Evolutionary conservation across 1,140 invertebrate species (phyloP).

Genomic region (Dermatophagoides farinae): DNA sequence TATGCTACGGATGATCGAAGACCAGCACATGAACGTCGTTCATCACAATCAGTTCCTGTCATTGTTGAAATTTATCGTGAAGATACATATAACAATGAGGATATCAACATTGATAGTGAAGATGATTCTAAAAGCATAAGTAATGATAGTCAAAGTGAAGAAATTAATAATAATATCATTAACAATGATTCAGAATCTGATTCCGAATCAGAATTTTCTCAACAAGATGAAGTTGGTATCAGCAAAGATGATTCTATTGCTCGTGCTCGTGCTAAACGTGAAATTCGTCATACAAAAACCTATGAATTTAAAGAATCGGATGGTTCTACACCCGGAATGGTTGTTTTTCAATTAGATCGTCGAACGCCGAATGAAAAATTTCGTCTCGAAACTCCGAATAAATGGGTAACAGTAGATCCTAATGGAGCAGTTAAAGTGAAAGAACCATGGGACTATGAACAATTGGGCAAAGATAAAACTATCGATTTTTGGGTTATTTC

Average conservation of each 20-base stretch:
- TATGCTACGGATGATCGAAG: constrained; percentile 56
- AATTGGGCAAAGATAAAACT: constrained; percentile 78
- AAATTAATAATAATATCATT: constrained; percentile 60
- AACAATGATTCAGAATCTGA: constrained; percentile 8
- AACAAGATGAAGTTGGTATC: neutral
- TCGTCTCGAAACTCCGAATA: constrained; percentile 61
- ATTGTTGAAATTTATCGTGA: constrained; percentile 6
- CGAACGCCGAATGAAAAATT: constrained; percentile 76
- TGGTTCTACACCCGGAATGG: constrained; percentile 61
- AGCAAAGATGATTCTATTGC: neutral
- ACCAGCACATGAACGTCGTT: constrained; percentile 34
- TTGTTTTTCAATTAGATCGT: constrained; percentile 71
- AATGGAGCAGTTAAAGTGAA: constrained; percentile 77
- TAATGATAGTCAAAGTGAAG: constrained; percentile 46
- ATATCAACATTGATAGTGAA: neutral
- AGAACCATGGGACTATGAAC: constrained; percentile 91
- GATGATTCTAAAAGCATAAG: constrained; percentile 19
- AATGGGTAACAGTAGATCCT: constrained; percentile 70
- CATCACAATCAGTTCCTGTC: constrained; percentile 17
- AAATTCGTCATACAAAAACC: constrained; percentile 68
- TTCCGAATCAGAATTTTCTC: neutral
- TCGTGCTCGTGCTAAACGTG: constrained; percentile 28
- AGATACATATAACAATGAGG: neutral
- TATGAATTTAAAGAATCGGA: constrained; percentile 78
- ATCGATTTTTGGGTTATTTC: constrained; percentile 72